These are phyloP conservation scores for Dasypolia templi DNA, from an alignment of 2,888 invertebrate species.

Conservation along the genomic window DNA sequence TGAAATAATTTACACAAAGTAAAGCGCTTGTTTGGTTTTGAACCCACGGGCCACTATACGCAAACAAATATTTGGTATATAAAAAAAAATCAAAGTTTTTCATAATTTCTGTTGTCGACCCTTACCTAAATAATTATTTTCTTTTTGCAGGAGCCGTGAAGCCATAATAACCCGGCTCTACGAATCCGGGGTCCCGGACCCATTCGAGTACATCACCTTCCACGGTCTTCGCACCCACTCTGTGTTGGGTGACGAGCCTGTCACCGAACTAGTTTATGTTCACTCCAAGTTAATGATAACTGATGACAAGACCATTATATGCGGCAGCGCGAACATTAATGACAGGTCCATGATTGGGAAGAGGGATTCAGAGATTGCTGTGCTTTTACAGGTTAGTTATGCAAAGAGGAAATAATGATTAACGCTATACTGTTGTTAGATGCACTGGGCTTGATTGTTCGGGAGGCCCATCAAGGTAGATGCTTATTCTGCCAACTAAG, in stretches of 20 bases:
- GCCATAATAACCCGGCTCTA: constrained; percentile 95
- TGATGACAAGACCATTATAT: constrained; percentile 97
- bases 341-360: constrained; percentile 98
- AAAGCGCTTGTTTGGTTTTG: too few relatives aligned
- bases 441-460: too few relatives aligned
- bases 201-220: constrained; percentile 96
- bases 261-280: constrained; percentile 98
- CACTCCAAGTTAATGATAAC: constrained; percentile 99
- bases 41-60: too few relatives aligned
- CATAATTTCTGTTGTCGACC: background rate
- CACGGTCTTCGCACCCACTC: constrained; percentile 97
- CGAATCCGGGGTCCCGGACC: constrained; percentile 94
- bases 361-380: constrained; percentile 98
- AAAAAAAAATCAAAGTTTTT: too few relatives aligned
- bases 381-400: constrained; percentile 93
- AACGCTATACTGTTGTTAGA: too few relatives aligned
- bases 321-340: constrained; percentile 99
- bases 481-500: too few relatives aligned
- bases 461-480: too few relatives aligned
- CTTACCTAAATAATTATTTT: background rate
- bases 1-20: too few relatives aligned
- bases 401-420: too few relatives aligned
- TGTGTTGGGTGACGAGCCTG: constrained; percentile 93
- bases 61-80: too few relatives aligned
- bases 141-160: constrained; percentile 92